A percentile compares a stretch with the other conserved stretches of the same genome.
These are phyloP conservation scores for Turnix velox DNA, from an alignment of 2,113 vertebrate genomes.

Conservation along the genomic window DNA sequence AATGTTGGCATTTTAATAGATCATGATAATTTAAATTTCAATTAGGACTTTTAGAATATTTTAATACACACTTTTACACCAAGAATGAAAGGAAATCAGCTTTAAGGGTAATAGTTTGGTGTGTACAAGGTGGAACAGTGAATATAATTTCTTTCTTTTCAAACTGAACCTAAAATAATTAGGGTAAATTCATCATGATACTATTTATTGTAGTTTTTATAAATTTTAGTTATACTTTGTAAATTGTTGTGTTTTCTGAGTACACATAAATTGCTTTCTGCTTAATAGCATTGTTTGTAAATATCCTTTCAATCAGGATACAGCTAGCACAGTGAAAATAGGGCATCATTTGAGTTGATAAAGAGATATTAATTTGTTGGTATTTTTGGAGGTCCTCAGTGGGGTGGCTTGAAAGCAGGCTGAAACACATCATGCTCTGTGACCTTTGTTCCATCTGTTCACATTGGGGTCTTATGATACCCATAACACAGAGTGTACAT, in stretches of 20 bases:
- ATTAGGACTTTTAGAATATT: neutral
- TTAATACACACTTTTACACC: neutral
- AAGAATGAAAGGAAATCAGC: neutral
- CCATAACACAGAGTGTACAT: neutral
- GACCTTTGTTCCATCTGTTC: conserved; percentile 11
- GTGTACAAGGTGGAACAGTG: neutral
- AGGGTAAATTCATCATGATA: neutral
- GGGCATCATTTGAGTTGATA: neutral
- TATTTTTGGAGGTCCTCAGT: neutral
- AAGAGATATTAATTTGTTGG: neutral
- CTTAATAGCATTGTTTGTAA: neutral
- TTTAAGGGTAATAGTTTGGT: neutral
- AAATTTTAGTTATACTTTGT: neutral
- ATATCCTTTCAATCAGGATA: neutral
- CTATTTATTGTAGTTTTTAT: neutral
- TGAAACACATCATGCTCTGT: neutral
- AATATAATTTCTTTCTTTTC: neutral
- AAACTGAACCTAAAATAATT: neutral
- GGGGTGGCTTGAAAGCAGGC: neutral
- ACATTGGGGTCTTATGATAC: neutral
- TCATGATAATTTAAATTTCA: neutral
- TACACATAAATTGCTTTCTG: neutral
- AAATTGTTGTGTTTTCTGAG: too few species aligned
- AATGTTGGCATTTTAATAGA: neutral
- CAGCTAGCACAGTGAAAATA: neutral